Conservation (phyloP, 2,888 invertebrate genomes). For the Sarcophaga subvicina region DNA sequence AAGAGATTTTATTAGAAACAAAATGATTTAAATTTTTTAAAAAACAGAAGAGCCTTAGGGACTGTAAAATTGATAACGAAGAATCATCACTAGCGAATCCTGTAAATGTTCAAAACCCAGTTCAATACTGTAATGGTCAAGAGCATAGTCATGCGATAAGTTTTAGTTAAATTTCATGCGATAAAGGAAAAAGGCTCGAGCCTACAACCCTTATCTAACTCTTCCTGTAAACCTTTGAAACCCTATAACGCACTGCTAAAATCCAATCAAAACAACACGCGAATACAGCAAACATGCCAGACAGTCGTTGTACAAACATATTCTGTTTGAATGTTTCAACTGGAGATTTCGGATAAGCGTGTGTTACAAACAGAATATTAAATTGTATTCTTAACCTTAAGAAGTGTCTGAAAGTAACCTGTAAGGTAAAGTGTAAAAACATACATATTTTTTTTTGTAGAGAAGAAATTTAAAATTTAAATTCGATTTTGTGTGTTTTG, state of each 20-base stretch:
- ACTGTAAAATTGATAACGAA: too few relatives aligned
- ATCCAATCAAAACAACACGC: neutral
- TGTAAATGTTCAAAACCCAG: too few relatives aligned
- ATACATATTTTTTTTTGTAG: neutral
- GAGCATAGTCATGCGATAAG: too few relatives aligned
- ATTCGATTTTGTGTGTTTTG: neutral
- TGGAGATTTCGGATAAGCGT: constrained; percentile 14
- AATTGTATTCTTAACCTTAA: constrained; percentile 1
- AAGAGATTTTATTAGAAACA: too few relatives aligned
- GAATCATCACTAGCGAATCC: too few relatives aligned
- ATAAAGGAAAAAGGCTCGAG: too few relatives aligned
- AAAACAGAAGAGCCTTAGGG: too few relatives aligned
- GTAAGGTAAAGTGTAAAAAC: constrained; percentile 34
- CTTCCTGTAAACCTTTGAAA: too few relatives aligned
- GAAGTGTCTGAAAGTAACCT: neutral
- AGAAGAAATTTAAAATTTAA: constrained; percentile 16
- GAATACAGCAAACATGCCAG: neutral
- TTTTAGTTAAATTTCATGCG: too few relatives aligned
- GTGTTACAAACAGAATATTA: constrained; percentile 30
- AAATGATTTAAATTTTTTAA: too few relatives aligned
- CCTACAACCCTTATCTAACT: too few relatives aligned
- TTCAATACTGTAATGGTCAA: too few relatives aligned
- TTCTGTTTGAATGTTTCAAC: neutral
- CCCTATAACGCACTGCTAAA: neutral
- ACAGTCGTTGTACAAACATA: neutral